phyloP scores from a whole-genome alignment of 2,888 invertebrate species.

The Tridacna gigas region DNA sequence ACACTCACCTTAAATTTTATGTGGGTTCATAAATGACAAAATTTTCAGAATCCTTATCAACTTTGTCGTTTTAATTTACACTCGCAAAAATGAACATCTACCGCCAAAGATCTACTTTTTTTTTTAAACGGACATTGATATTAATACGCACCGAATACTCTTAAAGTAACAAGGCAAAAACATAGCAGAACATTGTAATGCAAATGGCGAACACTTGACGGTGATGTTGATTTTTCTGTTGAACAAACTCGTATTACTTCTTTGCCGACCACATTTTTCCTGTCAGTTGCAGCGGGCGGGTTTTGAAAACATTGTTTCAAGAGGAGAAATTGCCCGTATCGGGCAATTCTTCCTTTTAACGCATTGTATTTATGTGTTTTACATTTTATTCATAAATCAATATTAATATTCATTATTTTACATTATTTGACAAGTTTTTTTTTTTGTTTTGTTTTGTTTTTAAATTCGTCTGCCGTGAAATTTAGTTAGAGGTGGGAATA shows the following conservation, averaged over 20 bases:
- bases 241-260: background rate
- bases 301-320: background rate
- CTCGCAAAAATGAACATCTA: background rate
- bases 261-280: background rate
- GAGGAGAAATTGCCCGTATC: background rate
- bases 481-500: too few relatives aligned
- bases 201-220: constrained; percentile 6
- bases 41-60: background rate
- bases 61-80: constrained; percentile 9
- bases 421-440: too few relatives aligned
- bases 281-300: background rate
- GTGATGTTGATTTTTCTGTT: background rate
- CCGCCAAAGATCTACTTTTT: constrained; percentile 1
- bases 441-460: too few relatives aligned
- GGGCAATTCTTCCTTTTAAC: background rate
- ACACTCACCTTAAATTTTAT: background rate
- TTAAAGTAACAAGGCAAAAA: constrained; percentile 13
- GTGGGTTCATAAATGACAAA: constrained; percentile 12
- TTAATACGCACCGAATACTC: constrained; percentile 8
- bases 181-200: constrained; percentile 5
- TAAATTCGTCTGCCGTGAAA: too few relatives aligned
- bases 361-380: background rate
- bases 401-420: too few relatives aligned
- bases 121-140: background rate
- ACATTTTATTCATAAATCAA: background rate